A percentile compares a stretch with the other conserved stretches of the same genome.
These are phyloP conservation scores for Hydrolagus affinis DNA, from an alignment of 2,113 vertebrate species.

Conservation along the genomic window DNA sequence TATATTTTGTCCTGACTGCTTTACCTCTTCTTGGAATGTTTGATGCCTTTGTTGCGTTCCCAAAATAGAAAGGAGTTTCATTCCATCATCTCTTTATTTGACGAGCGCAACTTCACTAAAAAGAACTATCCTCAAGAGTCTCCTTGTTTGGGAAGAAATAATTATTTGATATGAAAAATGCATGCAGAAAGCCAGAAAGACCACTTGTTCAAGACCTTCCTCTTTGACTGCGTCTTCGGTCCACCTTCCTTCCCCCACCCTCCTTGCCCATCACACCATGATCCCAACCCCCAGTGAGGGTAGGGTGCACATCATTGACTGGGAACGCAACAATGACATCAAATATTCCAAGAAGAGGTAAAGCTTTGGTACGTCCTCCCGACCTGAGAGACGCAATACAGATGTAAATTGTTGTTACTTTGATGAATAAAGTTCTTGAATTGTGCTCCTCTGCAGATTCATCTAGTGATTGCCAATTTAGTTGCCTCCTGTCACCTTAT, in stretches of 20 bases:
- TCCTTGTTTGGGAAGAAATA: not conserved
- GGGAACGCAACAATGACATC: too few relatives aligned
- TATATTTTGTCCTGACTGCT: not conserved
- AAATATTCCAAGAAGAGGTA: too few relatives aligned
- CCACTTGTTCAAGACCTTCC: not conserved
- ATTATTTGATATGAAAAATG: not conserved
- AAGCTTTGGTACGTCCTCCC: too few relatives aligned
- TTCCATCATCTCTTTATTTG: not conserved
- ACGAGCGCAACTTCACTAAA: not conserved
- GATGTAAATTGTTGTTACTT: not conserved
- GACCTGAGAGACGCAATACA: not conserved
- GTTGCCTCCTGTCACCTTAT: slow-evolving; percentile 71
- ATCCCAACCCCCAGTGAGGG: too few relatives aligned
- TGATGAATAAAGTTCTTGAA: not conserved
- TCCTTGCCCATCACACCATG: too few relatives aligned
- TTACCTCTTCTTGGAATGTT: not conserved
- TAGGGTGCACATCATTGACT: too few relatives aligned
- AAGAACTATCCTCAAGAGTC: not conserved
- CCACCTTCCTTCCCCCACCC: too few relatives aligned
- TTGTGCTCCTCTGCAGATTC: slow-evolving; percentile 51
- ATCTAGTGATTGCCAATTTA: slow-evolving; percentile 51
- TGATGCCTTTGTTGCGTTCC: not conserved
- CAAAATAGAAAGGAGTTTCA: not conserved
- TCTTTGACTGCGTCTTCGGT: too few relatives aligned
- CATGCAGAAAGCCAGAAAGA: not conserved